Conservation (phyloP, 2,888 invertebrate genomes). For the Orgyia antiqua region DNA sequence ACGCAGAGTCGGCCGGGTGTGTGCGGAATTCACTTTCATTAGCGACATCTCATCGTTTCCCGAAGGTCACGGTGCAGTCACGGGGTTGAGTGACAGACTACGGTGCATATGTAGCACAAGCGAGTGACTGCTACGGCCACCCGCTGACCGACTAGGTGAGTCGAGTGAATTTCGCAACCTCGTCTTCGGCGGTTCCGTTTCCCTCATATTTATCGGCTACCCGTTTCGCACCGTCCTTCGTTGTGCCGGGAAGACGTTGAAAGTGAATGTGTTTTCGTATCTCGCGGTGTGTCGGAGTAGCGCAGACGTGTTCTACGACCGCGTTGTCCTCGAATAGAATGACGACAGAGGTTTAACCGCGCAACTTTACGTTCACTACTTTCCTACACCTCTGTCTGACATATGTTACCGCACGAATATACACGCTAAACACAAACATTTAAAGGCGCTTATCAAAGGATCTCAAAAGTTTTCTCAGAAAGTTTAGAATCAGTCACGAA, state of each 20-base stretch:
- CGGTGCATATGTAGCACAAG: constrained; percentile 50
- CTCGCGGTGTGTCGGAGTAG: constrained; percentile 42
- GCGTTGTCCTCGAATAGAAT: constrained; percentile 30
- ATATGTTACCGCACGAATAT: constrained; percentile 43
- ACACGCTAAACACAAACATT: constrained; percentile 28
- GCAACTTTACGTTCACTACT: constrained; percentile 57
- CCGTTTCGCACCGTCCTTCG: constrained; percentile 62
- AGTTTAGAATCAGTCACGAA: constrained; percentile 45
- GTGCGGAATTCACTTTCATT: constrained; percentile 78
- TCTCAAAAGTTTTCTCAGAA: constrained; percentile 22
- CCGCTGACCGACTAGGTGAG: constrained; percentile 72
- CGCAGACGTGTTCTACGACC: constrained; percentile 42
- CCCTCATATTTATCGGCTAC: constrained; percentile 63
- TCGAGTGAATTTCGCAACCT: constrained; percentile 61
- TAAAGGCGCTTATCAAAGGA: constrained; percentile 34
- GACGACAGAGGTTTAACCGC: constrained; percentile 53
- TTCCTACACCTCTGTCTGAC: constrained; percentile 35
- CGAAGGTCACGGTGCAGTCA: constrained; percentile 73
- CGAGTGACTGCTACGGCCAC: constrained; percentile 62
- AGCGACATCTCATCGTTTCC: constrained; percentile 73
- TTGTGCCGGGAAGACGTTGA: constrained; percentile 49
- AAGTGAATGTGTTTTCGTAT: constrained; percentile 47
- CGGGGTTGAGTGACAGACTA: constrained; percentile 33
- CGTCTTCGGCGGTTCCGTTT: constrained; percentile 52
- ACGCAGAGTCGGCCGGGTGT: constrained; percentile 73